Base-by-base conservation (phyloP, 2,113 vertebrate genomes). In the Tragelaphus imberbis region DNA sequence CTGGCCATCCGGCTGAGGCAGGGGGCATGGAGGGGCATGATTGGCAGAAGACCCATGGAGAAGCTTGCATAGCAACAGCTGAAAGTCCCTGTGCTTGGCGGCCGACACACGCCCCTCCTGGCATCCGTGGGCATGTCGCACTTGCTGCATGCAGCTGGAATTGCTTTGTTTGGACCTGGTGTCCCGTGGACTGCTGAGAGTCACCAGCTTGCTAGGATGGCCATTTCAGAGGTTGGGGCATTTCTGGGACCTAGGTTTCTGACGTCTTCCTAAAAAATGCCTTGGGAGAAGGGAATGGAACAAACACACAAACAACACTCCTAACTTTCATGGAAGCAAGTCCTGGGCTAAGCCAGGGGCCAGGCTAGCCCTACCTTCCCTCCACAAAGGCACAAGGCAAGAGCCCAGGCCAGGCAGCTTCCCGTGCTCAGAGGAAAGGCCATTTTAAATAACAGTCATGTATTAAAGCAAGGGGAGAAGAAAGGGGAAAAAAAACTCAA, bases 381-480 rank as follows among this genome's bases (percentile, higher is more conserved):
- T 61, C 63, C 25, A 2, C 16, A 82, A 63, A 90, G 85, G 71
- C 82, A 65, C 49, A 56, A 86, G 80, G 71, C 36, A 25, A 40
- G 44, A 25, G 88, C 9, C 0, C 53, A 59, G 2, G 36, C 65
- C 87, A 44, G 58, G 56, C 68, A 90, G 49, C 63, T 82, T 97
- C 91, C 91, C 53, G 75, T 55, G 92, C 33, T 86, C 96, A 84
- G 68, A 97, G 88, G 96, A 98, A 98, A 98, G 98, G 96, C 86
- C 97, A 97, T 98, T 98, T 98, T 97, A 98, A 99, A 98, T 97
- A 98, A 98, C 91, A 98, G 97, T 97, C 94, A 92, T 7, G 84
- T 97, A 97, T 96, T 97, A 97, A 96, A 96, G 98, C 97, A 98
- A 98, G 94, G 98, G 97, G 97, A 96, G 88, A 97, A 96, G 97